phyloP scores from a whole-genome alignment of 2,888 invertebrate species.

The Nemapogon koenigi region DNA sequence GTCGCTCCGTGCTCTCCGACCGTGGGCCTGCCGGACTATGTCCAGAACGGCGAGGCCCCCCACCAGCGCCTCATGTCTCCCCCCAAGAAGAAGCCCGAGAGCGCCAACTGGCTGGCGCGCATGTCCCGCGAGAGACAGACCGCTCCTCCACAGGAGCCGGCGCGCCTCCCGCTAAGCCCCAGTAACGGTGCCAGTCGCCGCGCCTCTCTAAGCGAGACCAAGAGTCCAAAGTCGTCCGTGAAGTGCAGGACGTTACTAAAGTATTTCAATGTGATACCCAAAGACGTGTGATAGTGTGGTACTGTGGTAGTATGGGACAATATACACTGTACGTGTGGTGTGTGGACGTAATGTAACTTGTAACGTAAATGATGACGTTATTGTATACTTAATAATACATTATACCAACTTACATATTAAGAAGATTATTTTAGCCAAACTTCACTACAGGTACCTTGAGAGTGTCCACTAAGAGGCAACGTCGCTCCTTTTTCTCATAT shows the following conservation, averaged over 20 bases:
- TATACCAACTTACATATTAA: too few species aligned
- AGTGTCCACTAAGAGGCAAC: too few species aligned
- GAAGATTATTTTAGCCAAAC: too few species aligned
- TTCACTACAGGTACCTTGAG: too few species aligned
- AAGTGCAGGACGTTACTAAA: background rate
- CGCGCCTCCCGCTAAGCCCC: background rate
- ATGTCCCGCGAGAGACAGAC: constrained; percentile 29
- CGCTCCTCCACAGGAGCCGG: constrained; percentile 25
- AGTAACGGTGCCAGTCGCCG: background rate
- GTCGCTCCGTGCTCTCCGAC: constrained; percentile 62
- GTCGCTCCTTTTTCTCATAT: too few species aligned
- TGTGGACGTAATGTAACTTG: too few species aligned
- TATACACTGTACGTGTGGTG: too few species aligned
- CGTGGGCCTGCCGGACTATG: constrained; percentile 77
- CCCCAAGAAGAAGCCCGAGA: constrained; percentile 65
- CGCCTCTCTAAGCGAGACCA: background rate
- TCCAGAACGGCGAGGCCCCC: constrained; percentile 78
- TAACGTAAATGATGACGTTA: too few species aligned
- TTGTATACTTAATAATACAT: too few species aligned
- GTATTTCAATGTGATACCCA: constrained; percentile 3
- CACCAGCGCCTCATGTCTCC: constrained; percentile 76
- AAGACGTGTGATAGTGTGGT: constrained; percentile 22
- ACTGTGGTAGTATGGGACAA: constrained; percentile 20
- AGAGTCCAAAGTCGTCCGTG: background rate
- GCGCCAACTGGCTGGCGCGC: constrained; percentile 73